Conservation (phyloP, 2,113 vertebrate genomes). For the Hyperopisus bebe region DNA sequence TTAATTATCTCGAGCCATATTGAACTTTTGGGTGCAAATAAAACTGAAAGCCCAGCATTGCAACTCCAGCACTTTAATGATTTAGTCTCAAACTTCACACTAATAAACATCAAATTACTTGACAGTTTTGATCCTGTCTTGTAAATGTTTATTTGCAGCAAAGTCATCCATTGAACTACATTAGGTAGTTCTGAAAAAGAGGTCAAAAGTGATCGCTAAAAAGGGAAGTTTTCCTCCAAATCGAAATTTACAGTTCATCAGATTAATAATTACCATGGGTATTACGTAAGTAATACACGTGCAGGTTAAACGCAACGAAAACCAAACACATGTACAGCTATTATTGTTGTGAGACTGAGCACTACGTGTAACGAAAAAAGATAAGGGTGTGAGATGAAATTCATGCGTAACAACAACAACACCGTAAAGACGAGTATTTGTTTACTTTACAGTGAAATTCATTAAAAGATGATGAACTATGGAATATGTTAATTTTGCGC, state of each 20-base stretch:
- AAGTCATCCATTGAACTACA: not conserved
- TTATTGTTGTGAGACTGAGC: not conserved
- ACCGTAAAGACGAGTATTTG: not conserved
- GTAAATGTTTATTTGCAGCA: not conserved
- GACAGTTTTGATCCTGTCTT: not conserved
- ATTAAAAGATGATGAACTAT: not conserved
- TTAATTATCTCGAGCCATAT: not conserved
- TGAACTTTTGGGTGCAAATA: not conserved
- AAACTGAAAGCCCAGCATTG: not conserved
- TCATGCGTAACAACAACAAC: not conserved
- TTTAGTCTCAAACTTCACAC: not conserved
- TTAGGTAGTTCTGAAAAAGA: not conserved
- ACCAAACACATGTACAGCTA: not conserved
- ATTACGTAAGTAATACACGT: not conserved
- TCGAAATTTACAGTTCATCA: not conserved
- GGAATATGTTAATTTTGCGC: not conserved
- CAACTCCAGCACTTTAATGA: not conserved
- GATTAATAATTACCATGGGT: not conserved
- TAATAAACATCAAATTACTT: not conserved
- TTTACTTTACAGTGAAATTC: not conserved
- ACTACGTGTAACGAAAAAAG: not conserved
- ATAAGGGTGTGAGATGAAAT: not conserved
- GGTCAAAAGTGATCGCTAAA: not conserved
- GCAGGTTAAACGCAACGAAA: not conserved
- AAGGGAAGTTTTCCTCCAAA: not conserved